Conservation (phyloP, 2,113 vertebrate genomes). For the Cygnus atratus region DNA sequence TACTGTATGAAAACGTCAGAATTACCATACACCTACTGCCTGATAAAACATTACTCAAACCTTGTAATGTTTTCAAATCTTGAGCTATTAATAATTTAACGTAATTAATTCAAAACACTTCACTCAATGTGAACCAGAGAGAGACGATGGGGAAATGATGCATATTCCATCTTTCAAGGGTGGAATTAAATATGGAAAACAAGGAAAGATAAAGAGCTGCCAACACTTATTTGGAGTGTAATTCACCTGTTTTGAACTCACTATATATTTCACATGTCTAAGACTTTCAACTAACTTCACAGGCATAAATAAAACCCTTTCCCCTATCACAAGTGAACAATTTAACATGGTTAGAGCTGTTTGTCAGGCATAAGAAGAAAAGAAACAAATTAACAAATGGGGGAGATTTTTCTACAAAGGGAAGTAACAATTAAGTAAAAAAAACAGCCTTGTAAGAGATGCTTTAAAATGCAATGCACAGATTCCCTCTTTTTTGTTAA, state of each 20-base stretch:
- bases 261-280: constrained; percentile 60
- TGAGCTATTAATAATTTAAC: constrained; percentile 78
- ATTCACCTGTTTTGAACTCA: constrained; percentile 64
- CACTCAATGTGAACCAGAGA: constrained; percentile 65
- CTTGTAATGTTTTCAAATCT: constrained; percentile 72
- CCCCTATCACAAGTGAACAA: constrained; percentile 54
- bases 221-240: constrained; percentile 48
- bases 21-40: constrained; percentile 24
- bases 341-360: constrained; percentile 59
- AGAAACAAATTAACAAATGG: constrained; percentile 59
- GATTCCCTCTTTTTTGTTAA: background rate
- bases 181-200: constrained; percentile 74
- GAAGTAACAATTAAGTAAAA: constrained; percentile 61
- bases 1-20: constrained; percentile 42
- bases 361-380: constrained; percentile 57
- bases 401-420: constrained; percentile 35
- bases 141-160: constrained; percentile 65
- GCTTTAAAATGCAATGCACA: constrained; percentile 8
- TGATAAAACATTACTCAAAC: constrained; percentile 61
- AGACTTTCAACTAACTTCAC: constrained; percentile 69
- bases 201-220: constrained; percentile 64
- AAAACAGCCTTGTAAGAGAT: constrained; percentile 32
- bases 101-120: constrained; percentile 82
- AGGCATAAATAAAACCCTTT: constrained; percentile 61
- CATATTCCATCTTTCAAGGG: constrained; percentile 51